A percentile compares a stretch with the other conserved stretches of the same genome.
Conservation (phyloP, 92 coral and sea anemone species). For the Epizoanthus rinbou region DNA sequence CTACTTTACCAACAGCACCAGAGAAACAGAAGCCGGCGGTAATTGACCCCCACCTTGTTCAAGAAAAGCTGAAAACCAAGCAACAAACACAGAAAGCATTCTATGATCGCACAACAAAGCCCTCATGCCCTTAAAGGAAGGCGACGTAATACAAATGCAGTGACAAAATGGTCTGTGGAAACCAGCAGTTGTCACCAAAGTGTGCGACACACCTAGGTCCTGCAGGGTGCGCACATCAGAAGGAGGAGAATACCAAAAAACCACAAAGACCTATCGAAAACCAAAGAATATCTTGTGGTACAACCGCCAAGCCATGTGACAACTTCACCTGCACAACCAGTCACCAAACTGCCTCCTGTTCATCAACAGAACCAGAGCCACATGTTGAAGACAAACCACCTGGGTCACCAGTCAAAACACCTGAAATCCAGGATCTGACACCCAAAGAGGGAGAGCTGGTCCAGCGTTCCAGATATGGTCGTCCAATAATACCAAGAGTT, state of each 20-base stretch:
- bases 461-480: no score
- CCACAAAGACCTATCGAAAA: no score
- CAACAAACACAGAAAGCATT: slow-evolving; percentile 1
- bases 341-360: no score
- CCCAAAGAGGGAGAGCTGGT: no score
- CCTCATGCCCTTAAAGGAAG: not conserved
- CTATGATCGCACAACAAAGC: slow-evolving; percentile 6
- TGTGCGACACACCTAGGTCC: slow-evolving; percentile 1
- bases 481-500: no score
- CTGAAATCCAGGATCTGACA: no score
- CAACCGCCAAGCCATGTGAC: no score
- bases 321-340: no score
- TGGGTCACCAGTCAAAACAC: no score
- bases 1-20: slow-evolving; percentile 27
- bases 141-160: slow-evolving; percentile 11
- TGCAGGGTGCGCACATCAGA: not conserved
- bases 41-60: not conserved
- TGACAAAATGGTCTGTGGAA: not conserved
- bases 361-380: no score
- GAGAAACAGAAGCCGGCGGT: not conserved
- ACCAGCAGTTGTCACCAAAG: slow-evolving; percentile 8
- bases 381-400: no score
- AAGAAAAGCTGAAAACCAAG: not conserved
- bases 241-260: not conserved
- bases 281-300: no score